A percentile compares a stretch with the other conserved stretches of the same genome.
These are phyloP conservation scores for Otus scops DNA, from an alignment of 2,797 vertebrate genomes.

Conservation along the genomic window DNA sequence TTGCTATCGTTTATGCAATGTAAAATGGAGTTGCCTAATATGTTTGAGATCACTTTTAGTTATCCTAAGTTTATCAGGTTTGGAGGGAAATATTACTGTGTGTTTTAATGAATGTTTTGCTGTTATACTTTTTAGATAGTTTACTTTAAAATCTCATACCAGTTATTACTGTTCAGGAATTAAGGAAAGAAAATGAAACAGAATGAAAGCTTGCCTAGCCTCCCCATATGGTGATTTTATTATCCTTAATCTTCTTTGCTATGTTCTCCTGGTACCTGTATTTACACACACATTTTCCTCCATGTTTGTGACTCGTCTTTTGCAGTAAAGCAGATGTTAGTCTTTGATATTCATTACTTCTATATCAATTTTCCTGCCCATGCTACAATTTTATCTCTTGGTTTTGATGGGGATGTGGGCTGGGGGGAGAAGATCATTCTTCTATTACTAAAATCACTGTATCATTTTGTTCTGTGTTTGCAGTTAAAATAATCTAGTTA, in stretches of 20 bases:
- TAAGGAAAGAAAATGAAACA: neutral
- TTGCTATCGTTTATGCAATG: neutral
- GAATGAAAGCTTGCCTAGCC: neutral
- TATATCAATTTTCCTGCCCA: neutral
- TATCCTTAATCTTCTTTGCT: neutral
- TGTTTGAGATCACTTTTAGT: neutral
- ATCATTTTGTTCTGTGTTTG: neutral
- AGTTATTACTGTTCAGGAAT: neutral
- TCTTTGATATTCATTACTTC: neutral
- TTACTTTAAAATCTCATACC: neutral
- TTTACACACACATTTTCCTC: neutral
- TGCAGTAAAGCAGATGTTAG: neutral
- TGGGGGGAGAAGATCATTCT: neutral
- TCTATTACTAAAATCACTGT: neutral
- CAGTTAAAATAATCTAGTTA: neutral
- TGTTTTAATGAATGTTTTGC: neutral
- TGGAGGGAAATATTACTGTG: neutral
- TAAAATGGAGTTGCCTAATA: neutral
- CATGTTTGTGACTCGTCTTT: neutral
- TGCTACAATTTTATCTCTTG: neutral
- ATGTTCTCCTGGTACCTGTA: neutral
- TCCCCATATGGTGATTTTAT: neutral
- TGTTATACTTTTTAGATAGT: neutral
- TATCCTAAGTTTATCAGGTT: neutral
- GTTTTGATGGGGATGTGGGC: neutral